Conservation (phyloP, 2,888 invertebrate species). For the Pseudolycoriella hygida region DNA sequence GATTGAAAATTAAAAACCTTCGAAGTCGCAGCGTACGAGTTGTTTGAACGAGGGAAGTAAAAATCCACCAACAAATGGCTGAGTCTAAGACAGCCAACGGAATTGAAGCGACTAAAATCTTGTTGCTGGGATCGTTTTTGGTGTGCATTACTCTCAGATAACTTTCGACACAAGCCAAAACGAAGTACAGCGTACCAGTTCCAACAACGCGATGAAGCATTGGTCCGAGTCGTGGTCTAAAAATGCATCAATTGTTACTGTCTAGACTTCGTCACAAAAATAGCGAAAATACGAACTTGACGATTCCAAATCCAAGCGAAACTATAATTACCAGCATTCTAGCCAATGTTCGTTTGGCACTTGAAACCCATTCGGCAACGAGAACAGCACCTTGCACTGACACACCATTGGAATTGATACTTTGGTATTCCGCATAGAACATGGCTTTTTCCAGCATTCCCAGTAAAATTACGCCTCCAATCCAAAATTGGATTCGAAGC, state of each 20-base stretch:
- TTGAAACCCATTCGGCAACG: constrained; percentile 80
- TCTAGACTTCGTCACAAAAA: constrained; percentile 2
- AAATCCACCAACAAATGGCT: constrained; percentile 90
- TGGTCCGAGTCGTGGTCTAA: constrained; percentile 69
- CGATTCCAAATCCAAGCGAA: constrained; percentile 87
- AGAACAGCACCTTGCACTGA: constrained; percentile 54
- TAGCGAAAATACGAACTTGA: constrained; percentile 48
- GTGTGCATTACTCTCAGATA: constrained; percentile 55
- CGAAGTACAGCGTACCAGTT: constrained; percentile 66
- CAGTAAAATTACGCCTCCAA: constrained; percentile 75
- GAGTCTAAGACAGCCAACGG: constrained; percentile 74
- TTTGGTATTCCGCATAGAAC: constrained; percentile 77
- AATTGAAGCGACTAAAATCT: constrained; percentile 59
- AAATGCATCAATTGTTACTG: constrained; percentile 1
- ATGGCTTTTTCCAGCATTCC: constrained; percentile 79
- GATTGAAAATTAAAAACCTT: constrained; percentile 30
- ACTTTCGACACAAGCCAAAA: constrained; percentile 71
- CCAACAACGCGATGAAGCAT: constrained; percentile 76
- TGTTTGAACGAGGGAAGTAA: constrained; percentile 72
- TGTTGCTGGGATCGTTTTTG: constrained; percentile 41
- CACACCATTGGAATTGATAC: constrained; percentile 48
- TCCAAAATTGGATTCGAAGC: constrained; percentile 88
- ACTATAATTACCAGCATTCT: constrained; percentile 89
- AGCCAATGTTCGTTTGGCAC: constrained; percentile 77
- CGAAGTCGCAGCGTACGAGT: constrained; percentile 74